phyloP scores from a whole-genome alignment of 2,113 vertebrate genomes.

The Meleagris gallopavo region DNA sequence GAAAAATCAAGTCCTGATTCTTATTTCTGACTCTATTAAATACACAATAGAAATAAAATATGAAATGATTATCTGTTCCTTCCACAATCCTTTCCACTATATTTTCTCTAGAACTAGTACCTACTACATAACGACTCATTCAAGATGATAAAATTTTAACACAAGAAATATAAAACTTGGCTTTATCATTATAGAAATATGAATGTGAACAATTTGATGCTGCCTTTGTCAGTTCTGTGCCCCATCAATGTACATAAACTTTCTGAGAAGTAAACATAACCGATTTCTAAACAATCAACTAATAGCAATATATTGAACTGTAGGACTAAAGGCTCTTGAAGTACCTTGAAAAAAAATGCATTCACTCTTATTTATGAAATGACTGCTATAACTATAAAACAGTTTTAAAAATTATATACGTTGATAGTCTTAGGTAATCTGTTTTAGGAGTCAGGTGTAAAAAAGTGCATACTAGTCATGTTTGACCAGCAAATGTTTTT shows the following conservation, averaged over 20 bases:
- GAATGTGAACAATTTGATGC: background rate
- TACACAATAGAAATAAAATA: slow-evolving; percentile 6
- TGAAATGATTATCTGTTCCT: slow-evolving; percentile 10
- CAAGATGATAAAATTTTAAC: background rate
- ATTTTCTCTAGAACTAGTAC: background rate
- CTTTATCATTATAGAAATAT: slow-evolving; percentile 42
- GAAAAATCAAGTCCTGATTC: background rate
- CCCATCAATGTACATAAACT: background rate
- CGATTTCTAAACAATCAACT: background rate
- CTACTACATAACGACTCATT: background rate
- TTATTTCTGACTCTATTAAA: slow-evolving; percentile 30
- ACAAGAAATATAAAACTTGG: slow-evolving; percentile 2
- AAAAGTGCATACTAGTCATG: background rate
- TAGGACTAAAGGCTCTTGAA: background rate
- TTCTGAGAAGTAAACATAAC: background rate
- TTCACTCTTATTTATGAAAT: background rate
- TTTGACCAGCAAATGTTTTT: background rate
- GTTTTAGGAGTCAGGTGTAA: background rate
- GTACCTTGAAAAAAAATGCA: background rate
- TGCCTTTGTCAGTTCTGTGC: background rate
- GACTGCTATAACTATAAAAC: background rate
- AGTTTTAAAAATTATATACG: background rate
- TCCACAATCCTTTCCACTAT: background rate
- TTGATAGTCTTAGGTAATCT: background rate
- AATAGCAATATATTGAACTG: background rate